These are phyloP conservation scores for Rousettus leschenaultii DNA, from an alignment of 2,113 vertebrate species.

Conservation along the genomic window DNA sequence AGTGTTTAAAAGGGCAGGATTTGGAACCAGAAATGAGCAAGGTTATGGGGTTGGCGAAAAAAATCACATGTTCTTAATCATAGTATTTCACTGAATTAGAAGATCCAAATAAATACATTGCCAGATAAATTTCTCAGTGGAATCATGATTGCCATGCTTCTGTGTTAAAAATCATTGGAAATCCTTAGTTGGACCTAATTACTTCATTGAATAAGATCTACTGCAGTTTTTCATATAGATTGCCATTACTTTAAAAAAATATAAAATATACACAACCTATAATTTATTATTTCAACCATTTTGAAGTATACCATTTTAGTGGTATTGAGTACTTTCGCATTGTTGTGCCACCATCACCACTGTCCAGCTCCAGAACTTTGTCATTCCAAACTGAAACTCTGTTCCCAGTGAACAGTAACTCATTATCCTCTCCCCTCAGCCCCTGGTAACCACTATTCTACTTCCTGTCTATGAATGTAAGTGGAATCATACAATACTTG, in stretches of 20 bases:
- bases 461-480: not conserved
- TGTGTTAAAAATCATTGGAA: not conserved
- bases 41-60: too few relatives aligned
- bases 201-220: not conserved
- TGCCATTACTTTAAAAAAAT: not conserved
- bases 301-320: not conserved
- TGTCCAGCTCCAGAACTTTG: not conserved
- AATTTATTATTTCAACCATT: not conserved
- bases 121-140: not conserved
- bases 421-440: not conserved
- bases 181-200: not conserved
- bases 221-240: not conserved
- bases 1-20: not conserved
- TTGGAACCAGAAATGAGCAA: not conserved
- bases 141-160: not conserved
- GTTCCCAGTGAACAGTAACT: not conserved
- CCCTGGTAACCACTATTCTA: not conserved
- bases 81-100: not conserved
- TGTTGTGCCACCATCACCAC: not conserved
- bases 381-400: not conserved
- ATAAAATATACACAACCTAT: not conserved
- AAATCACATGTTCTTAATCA: not conserved
- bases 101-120: not conserved
- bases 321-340: not conserved
- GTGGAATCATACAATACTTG: not conserved